Percentiles rank a stretch among this genome's conserved stretches.
phyloP scores from a whole-genome alignment of 1,140 invertebrate genomes.

The Drosophila equinoxialis region DNA sequence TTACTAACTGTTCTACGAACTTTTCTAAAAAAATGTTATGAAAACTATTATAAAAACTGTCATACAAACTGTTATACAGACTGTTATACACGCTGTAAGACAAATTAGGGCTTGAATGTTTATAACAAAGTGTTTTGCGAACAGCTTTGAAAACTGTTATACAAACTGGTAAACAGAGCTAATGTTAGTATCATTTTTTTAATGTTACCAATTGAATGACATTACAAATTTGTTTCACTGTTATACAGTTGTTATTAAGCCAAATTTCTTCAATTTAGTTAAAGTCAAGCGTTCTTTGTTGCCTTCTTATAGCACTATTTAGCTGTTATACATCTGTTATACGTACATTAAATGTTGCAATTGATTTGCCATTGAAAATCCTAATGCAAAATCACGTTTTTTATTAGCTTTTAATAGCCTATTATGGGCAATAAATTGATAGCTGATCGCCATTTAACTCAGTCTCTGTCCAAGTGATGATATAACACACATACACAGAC shows the following conservation, averaged over 20 bases:
- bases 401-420: background rate
- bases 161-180: background rate
- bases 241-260: background rate
- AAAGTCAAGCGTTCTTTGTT: background rate
- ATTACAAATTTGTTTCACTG: background rate
- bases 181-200: too few species aligned
- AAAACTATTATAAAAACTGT: background rate
- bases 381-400: background rate
- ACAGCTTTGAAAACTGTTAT: background rate
- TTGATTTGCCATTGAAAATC: constrained; percentile 8
- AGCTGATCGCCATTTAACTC: background rate
- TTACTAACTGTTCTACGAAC: too few species aligned
- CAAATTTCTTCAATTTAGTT: background rate
- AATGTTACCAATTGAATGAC: background rate
- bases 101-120: background rate
- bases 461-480: background rate
- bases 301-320: background rate
- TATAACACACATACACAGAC: background rate
- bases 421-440: constrained; percentile 5
- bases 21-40: background rate
- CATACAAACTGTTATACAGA: too few species aligned
- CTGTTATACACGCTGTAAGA: background rate
- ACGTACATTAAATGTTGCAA: background rate
- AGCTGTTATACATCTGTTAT: constrained; percentile 36
- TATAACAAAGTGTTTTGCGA: too few species aligned